Base-by-base conservation (phyloP, 2,797 vertebrate species). In the Gila robusta region DNA sequence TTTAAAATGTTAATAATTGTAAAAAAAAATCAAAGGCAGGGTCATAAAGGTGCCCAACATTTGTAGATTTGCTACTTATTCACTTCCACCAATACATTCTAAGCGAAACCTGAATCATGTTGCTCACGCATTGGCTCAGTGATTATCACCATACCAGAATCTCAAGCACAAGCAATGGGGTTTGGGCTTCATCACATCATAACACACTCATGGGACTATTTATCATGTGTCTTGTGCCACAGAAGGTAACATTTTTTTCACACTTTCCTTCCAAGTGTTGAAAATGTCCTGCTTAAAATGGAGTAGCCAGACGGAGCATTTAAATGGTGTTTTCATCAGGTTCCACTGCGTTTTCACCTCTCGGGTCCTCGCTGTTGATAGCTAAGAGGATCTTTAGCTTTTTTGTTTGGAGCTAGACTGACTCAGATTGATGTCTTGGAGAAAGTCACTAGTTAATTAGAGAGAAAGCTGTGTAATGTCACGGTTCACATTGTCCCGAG, bases 191-290 rank as follows among this genome's bases (percentile, higher is more conserved):
- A 82, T 94, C 93, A 90, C 89, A 64, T 14, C 54, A 72, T 90
- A 94, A 86, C 71, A 14, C 77, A 87, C 93, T 90, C 93, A 32
- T 85, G 94, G 92, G 93, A 93, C 90, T 90, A 92, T 94, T 94
- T 92, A 92, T 90, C 94, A 89, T 85, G 56, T 79, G 85, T 89
- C 89, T 85, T 80, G 86, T 74, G 87, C 90, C 87, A 91, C 89
- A 47, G 56, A 90, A 91, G 90, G 91, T 88, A 90, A 81, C 88
- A 88, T 88, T 90, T 92, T 89, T 91, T 89, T 91, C 88, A 91
- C 91, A 94, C 92, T 91, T 93, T 91, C 90, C 83, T 74, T 89
- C 89, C 92, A 91, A 94, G 95, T 94, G 94, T 94, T 95, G 93
- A 95, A 94, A 95, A 93, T 94, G 90, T 90, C 89, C 90, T 91